Evolutionary conservation across 2,113 vertebrate genomes (phyloP).

Genomic region (Chascanopsetta lugubris): DNA sequence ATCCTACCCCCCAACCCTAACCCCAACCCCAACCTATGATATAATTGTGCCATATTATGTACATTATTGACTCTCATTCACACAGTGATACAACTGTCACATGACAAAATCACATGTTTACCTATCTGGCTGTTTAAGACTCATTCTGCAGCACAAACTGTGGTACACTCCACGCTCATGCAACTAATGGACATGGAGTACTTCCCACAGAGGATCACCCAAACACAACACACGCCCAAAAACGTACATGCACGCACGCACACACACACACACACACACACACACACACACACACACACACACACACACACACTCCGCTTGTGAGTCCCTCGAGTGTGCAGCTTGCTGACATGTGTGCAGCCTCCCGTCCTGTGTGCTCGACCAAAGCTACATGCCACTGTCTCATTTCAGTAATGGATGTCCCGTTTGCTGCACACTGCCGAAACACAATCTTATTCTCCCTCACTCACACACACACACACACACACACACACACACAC

Average conservation of each 20-base stretch:
- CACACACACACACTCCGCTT: conserved; percentile 12
- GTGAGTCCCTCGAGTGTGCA: conserved; percentile 45
- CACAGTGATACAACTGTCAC: conserved; percentile 33
- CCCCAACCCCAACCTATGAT: too few species aligned
- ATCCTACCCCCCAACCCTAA: too few species aligned
- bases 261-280: background rate
- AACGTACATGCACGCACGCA: background rate
- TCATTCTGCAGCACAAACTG: background rate
- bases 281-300: conserved; percentile 22
- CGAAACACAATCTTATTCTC: too few species aligned
- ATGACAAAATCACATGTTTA: background rate
- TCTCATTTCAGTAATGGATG: conserved; percentile 64
- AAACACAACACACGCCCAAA: conserved; percentile 14
- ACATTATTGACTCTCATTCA: too few species aligned
- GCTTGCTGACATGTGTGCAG: conserved; percentile 66
- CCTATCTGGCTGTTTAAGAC: too few species aligned
- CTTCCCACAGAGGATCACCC: too few species aligned
- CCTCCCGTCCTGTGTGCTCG: conserved; percentile 47
- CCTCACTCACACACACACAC: conserved; percentile 26
- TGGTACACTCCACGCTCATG: conserved; percentile 6
- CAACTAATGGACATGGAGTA: conserved; percentile 7
- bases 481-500: conserved; percentile 6
- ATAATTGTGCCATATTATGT: too few species aligned
- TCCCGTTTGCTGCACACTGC: conserved; percentile 54
- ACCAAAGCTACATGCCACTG: conserved; percentile 61